These are phyloP conservation scores for Cheracebus regulus DNA, from an alignment of 2,797 vertebrate genomes.

Conservation along the genomic window DNA sequence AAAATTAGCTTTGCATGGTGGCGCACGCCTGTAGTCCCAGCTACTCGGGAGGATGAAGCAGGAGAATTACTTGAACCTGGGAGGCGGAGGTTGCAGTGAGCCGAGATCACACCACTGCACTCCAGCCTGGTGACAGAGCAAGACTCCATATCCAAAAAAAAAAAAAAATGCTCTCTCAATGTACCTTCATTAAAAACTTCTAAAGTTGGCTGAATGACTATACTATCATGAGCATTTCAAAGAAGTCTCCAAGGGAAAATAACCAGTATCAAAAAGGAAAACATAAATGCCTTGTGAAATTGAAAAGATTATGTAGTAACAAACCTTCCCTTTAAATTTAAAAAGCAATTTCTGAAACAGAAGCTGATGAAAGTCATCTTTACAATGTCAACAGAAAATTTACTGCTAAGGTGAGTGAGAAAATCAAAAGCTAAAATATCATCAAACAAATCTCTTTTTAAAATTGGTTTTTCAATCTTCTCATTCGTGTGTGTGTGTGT, in stretches of 20 bases:
- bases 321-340: not conserved
- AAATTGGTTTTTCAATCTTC: conserved; percentile 36
- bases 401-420: not conserved
- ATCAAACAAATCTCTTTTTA: conserved; percentile 29
- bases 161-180: not conserved
- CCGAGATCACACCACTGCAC: too few relatives aligned
- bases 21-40: too few relatives aligned
- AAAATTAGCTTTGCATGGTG: too few relatives aligned
- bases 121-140: too few relatives aligned
- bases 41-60: too few relatives aligned
- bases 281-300: not conserved
- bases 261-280: conserved; percentile 5
- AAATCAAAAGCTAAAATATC: conserved; percentile 19
- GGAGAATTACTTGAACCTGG: too few relatives aligned
- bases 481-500: not conserved
- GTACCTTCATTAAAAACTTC: not conserved
- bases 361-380: not conserved
- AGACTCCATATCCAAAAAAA: too few relatives aligned
- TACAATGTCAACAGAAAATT: not conserved
- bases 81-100: too few relatives aligned
- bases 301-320: not conserved
- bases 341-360: conserved; percentile 40
- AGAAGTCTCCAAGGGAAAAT: not conserved
- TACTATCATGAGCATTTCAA: not conserved
- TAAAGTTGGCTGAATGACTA: not conserved